Evolutionary conservation across 2,888 invertebrate genomes (phyloP).

Genomic region (Pasiphila rectangulata): DNA sequence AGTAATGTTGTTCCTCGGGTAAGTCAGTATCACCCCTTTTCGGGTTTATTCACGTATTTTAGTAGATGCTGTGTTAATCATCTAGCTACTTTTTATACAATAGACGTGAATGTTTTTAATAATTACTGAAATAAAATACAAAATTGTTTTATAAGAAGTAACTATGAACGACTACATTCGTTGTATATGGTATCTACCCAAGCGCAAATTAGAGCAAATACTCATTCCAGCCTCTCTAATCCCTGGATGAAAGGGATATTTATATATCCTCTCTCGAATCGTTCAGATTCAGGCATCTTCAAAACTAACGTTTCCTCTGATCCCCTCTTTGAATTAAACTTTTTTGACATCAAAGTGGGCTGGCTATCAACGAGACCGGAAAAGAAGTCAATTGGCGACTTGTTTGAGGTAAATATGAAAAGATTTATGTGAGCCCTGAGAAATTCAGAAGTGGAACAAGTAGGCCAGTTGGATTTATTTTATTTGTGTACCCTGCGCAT

Average conservation of each 20-base stretch:
- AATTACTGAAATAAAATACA: too few relatives aligned
- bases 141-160: too few relatives aligned
- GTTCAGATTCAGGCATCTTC: conserved; percentile 20
- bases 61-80: too few relatives aligned
- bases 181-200: not conserved
- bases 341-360: conserved; percentile 32
- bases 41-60: too few relatives aligned
- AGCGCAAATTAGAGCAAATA: not conserved
- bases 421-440: conserved; percentile 8
- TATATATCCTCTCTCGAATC: conserved; percentile 17
- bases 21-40: too few relatives aligned
- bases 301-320: conserved; percentile 30
- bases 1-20: too few relatives aligned
- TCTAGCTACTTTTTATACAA: too few relatives aligned
- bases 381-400: conserved; percentile 31
- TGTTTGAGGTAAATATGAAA: conserved; percentile 28
- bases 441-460: conserved; percentile 14
- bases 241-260: conserved; percentile 7
- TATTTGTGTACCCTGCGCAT: conserved; percentile 6
- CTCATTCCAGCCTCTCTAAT: not conserved
- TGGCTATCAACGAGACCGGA: conserved; percentile 23
- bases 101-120: too few relatives aligned
- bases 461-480: conserved; percentile 8
- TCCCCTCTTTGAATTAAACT: conserved; percentile 30
- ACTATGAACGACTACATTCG: too few relatives aligned